phyloP scores from a whole-genome alignment of 2,797 vertebrate genomes.

The Karalla daura region DNA sequence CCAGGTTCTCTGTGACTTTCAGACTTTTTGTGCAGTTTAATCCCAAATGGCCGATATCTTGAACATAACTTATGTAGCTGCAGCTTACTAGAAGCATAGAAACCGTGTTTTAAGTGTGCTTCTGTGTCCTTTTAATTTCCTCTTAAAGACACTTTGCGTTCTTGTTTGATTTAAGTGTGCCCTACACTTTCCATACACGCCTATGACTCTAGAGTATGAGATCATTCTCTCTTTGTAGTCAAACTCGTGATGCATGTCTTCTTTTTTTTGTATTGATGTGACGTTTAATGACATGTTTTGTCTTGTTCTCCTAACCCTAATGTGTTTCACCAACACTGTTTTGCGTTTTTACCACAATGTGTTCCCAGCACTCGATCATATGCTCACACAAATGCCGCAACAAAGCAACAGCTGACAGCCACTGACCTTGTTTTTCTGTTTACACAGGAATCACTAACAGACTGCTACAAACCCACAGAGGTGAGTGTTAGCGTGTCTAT shows the following conservation, averaged over 20 bases:
- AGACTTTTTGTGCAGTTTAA: not conserved
- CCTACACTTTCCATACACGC: not conserved
- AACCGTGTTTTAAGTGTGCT: too few species aligned
- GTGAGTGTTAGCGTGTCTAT: constrained; percentile 76
- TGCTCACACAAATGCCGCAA: too few species aligned
- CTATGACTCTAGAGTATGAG: not conserved
- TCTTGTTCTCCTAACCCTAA: too few species aligned
- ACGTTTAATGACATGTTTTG: too few species aligned
- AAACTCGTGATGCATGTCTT: not conserved
- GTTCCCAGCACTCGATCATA: too few species aligned
- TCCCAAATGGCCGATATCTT: not conserved
- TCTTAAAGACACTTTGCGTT: too few species aligned
- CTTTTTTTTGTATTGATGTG: too few species aligned
- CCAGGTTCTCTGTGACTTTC: not conserved
- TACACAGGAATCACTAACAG: constrained; percentile 88
- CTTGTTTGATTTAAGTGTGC: not conserved
- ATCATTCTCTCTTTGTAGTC: not conserved
- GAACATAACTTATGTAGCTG: too few species aligned
- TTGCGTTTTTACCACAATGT: too few species aligned
- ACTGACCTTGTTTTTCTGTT: not conserved
- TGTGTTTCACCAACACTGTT: too few species aligned
- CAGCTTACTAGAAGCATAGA: too few species aligned
- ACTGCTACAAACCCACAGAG: constrained; percentile 97
- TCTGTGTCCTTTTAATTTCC: too few species aligned
- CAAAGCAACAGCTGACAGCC: not conserved